A percentile compares a stretch with the other conserved stretches of the same genome.
Conservation (phyloP, 2,888 invertebrate genomes). For the Tenthredo amoena region DNA sequence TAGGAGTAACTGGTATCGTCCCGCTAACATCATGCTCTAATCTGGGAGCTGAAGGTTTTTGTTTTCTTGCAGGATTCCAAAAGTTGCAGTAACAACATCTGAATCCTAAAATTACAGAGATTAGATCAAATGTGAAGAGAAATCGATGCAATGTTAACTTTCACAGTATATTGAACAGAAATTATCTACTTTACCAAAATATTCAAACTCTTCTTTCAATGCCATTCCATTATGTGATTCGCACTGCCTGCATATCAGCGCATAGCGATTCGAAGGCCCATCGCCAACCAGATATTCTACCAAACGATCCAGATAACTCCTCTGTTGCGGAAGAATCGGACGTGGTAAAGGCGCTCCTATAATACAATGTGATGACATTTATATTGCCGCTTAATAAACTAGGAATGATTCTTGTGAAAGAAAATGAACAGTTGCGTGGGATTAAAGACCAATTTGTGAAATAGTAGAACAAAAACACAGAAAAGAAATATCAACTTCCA, state of each 20-base stretch:
- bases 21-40: conserved; percentile 69
- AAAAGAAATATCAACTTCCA: conserved; percentile 37
- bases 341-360: conserved; percentile 81
- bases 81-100: conserved; percentile 94
- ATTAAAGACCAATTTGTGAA: neutral
- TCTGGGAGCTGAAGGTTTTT: conserved; percentile 89
- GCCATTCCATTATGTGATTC: conserved; percentile 96
- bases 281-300: conserved; percentile 97
- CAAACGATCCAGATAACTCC: conserved; percentile 91
- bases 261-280: conserved; percentile 96
- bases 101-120: conserved; percentile 82
- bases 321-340: conserved; percentile 86
- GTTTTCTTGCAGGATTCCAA: conserved; percentile 93
- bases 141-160: neutral
- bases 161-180: conserved; percentile 54
- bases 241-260: conserved; percentile 95
- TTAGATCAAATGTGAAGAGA: neutral
- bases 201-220: conserved; percentile 86
- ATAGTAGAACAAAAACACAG: conserved; percentile 11
- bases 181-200: conserved; percentile 78
- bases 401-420: neutral
- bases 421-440: too few relatives aligned
- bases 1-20: neutral
- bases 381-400: neutral
- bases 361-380: neutral